These are phyloP conservation scores for Trematocara unimaculatum DNA, from an alignment of 2,113 vertebrate genomes.

Conservation along the genomic window DNA sequence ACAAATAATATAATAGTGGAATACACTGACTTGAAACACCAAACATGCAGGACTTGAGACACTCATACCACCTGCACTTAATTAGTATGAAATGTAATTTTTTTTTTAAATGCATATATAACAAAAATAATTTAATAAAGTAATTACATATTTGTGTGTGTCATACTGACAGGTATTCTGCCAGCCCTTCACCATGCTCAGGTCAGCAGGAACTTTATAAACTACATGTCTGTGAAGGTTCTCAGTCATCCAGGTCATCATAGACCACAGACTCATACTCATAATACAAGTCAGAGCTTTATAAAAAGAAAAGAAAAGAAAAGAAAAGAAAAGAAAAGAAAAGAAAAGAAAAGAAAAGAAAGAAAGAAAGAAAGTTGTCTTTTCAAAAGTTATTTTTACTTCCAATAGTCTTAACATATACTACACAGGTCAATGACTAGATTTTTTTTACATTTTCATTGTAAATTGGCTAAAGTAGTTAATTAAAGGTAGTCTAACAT, in stretches of 20 bases:
- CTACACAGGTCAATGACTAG: too few species aligned
- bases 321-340: too few species aligned
- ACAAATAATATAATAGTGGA: not conserved
- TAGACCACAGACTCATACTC: not conserved
- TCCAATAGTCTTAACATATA: too few species aligned
- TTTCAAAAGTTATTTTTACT: too few species aligned
- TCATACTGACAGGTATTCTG: not conserved
- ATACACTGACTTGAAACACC: not conserved
- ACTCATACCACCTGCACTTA: not conserved
- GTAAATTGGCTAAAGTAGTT: too few species aligned
- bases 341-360: too few species aligned
- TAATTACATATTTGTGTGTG: not conserved
- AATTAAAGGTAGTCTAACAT: too few species aligned
- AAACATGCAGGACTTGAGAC: not conserved
- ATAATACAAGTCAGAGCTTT: too few species aligned
- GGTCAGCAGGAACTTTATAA: not conserved
- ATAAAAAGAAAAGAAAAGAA: too few species aligned
- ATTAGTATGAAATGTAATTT: not conserved
- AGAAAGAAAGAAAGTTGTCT: too few species aligned
- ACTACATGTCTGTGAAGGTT: not conserved
- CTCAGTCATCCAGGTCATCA: not conserved
- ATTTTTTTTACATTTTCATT: too few species aligned
- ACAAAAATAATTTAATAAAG: not conserved
- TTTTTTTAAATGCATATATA: fast-evolving
- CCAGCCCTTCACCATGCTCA: not conserved